Percentiles rank a stretch among this genome's conserved stretches.
Conservation (phyloP, 2,797 vertebrate genomes). For the Gymnopithys bicolor region DNA sequence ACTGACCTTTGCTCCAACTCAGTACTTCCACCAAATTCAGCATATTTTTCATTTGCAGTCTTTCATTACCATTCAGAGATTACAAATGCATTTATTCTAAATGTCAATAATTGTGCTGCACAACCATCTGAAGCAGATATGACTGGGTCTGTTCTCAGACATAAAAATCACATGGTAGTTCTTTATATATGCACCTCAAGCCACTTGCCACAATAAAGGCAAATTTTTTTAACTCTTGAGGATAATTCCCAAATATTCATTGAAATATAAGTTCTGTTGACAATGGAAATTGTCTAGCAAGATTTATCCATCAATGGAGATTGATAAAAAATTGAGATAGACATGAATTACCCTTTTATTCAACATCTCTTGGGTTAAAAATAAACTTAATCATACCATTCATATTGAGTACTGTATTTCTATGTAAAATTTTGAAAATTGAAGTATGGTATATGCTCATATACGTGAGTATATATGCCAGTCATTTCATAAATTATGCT, state of each 20-base stretch:
- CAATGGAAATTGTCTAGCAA: slow-evolving; percentile 13
- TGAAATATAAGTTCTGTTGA: not conserved
- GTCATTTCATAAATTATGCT: not conserved
- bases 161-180: not conserved
- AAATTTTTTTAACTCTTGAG: not conserved
- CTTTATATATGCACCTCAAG: not conserved
- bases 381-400: not conserved
- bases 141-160: not conserved
- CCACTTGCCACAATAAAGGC: not conserved
- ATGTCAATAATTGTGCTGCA: not conserved
- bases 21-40: not conserved
- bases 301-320: slow-evolving; percentile 12
- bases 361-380: not conserved
- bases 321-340: slow-evolving; percentile 35
- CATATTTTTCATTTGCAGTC: not conserved
- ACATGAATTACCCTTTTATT: slow-evolving; percentile 31
- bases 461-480: not conserved
- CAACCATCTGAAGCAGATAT: not conserved
- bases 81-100: not conserved
- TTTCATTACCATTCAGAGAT: not conserved
- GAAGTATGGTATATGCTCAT: not conserved
- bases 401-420: not conserved
- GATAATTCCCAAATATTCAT: not conserved
- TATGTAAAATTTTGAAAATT: not conserved
- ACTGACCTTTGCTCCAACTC: not conserved